Evolutionary conservation across 2,888 invertebrate species (phyloP), one percentile per base, ranked within the genome.

Genomic region (Trissolcus brochymenae): DNA sequence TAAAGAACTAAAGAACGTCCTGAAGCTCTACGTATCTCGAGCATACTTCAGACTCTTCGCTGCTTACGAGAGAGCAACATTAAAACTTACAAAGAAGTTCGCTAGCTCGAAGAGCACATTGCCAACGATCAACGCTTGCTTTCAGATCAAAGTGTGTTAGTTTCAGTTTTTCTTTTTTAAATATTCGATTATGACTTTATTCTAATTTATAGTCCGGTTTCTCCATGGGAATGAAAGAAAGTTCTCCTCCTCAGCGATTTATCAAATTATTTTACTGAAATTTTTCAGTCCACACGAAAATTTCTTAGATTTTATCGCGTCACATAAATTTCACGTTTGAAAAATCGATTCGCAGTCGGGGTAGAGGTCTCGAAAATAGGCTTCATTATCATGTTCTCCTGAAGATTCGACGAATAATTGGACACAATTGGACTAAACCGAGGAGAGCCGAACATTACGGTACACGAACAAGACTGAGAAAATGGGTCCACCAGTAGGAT

Each of bases 401-500:
- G 57, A 55, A 72, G 6, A 50, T 29, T 53, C 35, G 35, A 35
- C 59, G 50, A 16, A 60, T 17, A 61, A 74, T 56, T 64, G 71
- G 54, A 41, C 55, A 40, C 51, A 49, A 50, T 65, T 53, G 60
- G 66, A 65, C 55, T 56, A 50, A 46, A 74, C 62, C 7, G 57
- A 57, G 46, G 74, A 62, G 62, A 61, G 61, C 64, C 53, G 65
- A 66, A 71, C 65, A 56, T 71, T 57, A 64, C 62, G 73, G 53
- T 73, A 64, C 54, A 60, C 60, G 76, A 72, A 66, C 73, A 81
- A 73, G 62, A 68, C 59, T 81, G 84, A 78, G 85, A 85, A 85
- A 84, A 82, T 79, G 84, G 80, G 82, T 83, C 85, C 85, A 84
- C 86, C 86, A 84, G 86, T 87, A 83, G 88, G 88, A 88, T 88